Evolutionary conservation across 2,113 vertebrate species (phyloP), one percentile per base, ranked within the genome.

Genomic region (Paralichthys olivaceus): DNA sequence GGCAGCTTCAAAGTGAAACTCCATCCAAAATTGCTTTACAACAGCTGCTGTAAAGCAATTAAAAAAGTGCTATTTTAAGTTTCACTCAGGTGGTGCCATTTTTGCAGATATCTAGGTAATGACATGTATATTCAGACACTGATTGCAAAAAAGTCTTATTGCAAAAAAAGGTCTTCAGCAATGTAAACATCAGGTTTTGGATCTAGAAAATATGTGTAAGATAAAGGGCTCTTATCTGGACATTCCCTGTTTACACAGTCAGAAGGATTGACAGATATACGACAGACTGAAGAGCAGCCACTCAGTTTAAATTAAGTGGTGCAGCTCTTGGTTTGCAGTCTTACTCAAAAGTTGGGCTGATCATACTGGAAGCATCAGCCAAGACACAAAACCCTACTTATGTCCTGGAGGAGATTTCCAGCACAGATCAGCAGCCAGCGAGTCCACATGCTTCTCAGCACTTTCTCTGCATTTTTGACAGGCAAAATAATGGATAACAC

Each of bases 401-500:
- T 57, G 60, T 58, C 53, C 61, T 55, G 4, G 64, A 82, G 62
- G 78, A 85, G 45, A 55, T 60, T 64, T 77, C 75, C 72, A 60
- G 34, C 72, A 60, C 51, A 11, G 56, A 81, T 77, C 54, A 72
- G 75, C 73, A 69, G 66, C 65, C 75, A 72, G 40, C 9, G 25
- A 76, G 79, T 77, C 77, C 75, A 69, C 71, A 56, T 69, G 69
- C 40, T 83, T 71, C 67, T 83, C 80, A 72, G 60, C 72, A 60
- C 69, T 37, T 80, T 75, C 55, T 67, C 61, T 56, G 55, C 59
- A 81, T 69, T 80, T 75, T 58, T 83, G 67, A 71, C 78, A 65
- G 70, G 58, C 60, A 70, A 80, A 89, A 79, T 87, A 86, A 90
- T 69, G 67, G 73, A 87, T 71, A 84, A 68, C 29, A 80, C 82